Evolutionary conservation across 2,113 vertebrate genomes (phyloP).

Genomic region (Caranx ignobilis): DNA sequence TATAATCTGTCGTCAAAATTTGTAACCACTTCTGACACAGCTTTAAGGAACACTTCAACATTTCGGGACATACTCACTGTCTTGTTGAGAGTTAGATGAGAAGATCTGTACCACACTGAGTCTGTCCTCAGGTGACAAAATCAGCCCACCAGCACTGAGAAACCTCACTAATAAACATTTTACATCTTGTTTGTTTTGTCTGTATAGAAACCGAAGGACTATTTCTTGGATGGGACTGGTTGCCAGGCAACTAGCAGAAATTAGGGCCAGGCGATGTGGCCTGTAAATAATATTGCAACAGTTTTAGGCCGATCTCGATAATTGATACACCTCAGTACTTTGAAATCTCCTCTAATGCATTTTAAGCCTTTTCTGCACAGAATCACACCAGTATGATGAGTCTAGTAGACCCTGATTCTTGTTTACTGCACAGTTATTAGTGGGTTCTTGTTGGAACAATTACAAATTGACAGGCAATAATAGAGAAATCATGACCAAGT

Average conservation of each 20-base stretch:
- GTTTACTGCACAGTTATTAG: too few species aligned
- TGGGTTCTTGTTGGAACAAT: too few species aligned
- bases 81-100: not conserved
- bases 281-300: too few species aligned
- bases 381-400: too few species aligned
- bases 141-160: not conserved
- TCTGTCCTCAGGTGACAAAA: not conserved
- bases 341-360: too few species aligned
- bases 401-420: too few species aligned
- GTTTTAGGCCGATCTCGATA: too few species aligned
- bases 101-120: not conserved
- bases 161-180: slow-evolving; percentile 3
- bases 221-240: not conserved
- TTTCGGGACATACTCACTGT: slow-evolving; percentile 1
- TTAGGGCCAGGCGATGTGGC: too few species aligned
- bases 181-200: not conserved
- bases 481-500: too few species aligned
- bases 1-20: not conserved
- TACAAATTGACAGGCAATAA: too few species aligned
- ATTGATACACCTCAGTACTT: too few species aligned
- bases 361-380: too few species aligned
- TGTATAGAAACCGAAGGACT: not conserved
- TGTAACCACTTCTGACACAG: not conserved
- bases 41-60: not conserved
- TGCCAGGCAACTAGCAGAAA: not conserved